Conservation (phyloP, 2,113 vertebrate genomes). For the Felis catus region DNA sequence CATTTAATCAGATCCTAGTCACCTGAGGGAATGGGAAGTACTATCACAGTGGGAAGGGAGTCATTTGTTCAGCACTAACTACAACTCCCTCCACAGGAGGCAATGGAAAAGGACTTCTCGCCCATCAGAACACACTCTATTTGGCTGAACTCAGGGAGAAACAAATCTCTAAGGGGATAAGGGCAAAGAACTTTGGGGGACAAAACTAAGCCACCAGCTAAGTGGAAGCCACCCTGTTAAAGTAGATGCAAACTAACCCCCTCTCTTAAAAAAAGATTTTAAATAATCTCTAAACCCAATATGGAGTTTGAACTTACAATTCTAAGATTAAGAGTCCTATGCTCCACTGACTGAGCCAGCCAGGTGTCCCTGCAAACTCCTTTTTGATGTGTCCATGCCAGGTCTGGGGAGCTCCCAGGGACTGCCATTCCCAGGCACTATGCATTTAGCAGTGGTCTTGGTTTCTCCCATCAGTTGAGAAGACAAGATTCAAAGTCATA, state of each 20-base stretch:
- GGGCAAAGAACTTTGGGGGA: not conserved
- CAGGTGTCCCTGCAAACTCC: not conserved
- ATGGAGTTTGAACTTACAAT: not conserved
- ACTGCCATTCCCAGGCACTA: not conserved
- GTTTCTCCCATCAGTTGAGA: not conserved
- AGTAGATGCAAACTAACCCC: not conserved
- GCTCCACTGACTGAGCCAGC: not conserved
- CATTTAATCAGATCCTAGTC: constrained; percentile 62
- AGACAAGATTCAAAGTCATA: not conserved
- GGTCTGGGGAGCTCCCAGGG: not conserved
- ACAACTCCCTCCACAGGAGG: constrained; percentile 47
- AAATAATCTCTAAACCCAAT: not conserved
- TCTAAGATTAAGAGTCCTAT: not conserved
- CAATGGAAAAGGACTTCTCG: constrained; percentile 30
- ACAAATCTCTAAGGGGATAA: not conserved
- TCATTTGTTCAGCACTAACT: constrained; percentile 70
- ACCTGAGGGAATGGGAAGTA: constrained; percentile 64
- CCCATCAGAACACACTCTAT: not conserved
- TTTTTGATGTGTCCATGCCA: not conserved
- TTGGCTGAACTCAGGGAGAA: constrained; percentile 18
- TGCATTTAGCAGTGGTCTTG: not conserved
- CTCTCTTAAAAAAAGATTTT: not conserved
- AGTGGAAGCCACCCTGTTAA: not conserved
- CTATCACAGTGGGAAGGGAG: constrained; percentile 33
- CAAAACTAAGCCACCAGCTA: constrained; percentile 30